A percentile compares a stretch with the other conserved stretches of the same genome.
phyloP scores from a whole-genome alignment of 2,113 vertebrate species.

The Hydrochoerus hydrochaeris region DNA sequence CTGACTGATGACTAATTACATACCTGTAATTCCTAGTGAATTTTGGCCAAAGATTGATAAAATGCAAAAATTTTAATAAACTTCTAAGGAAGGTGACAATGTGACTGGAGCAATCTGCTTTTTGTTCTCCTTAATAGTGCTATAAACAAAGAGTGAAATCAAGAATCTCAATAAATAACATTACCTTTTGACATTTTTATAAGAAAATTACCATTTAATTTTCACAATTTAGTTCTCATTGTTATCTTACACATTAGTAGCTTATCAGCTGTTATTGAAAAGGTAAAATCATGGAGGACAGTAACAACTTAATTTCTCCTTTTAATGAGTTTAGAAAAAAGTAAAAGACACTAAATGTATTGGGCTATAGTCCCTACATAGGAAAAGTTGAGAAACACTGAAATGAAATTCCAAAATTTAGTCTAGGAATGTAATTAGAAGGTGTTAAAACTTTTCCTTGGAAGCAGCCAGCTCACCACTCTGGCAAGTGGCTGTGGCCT shows the following conservation, averaged over 20 bases:
- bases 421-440: not conserved
- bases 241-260: not conserved
- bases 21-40: constrained; percentile 50
- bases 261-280: constrained; percentile 16
- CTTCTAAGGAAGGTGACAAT: not conserved
- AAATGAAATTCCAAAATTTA: not conserved
- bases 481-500: too few relatives aligned
- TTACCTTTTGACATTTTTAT: not conserved
- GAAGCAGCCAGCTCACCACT: too few relatives aligned
- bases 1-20: constrained; percentile 12
- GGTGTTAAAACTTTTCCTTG: not conserved
- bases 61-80: constrained; percentile 45
- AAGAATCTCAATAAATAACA: not conserved
- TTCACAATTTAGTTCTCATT: not conserved
- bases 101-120: not conserved
- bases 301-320: not conserved
- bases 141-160: not conserved
- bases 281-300: not conserved
- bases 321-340: constrained; percentile 37
- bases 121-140: not conserved
- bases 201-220: not conserved
- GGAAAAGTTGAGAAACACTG: not conserved
- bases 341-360: not conserved
- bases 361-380: not conserved
- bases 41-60: constrained; percentile 31